phyloP scores from a whole-genome alignment of 1,140 invertebrate species.

The Bactericera cockerelli region DNA sequence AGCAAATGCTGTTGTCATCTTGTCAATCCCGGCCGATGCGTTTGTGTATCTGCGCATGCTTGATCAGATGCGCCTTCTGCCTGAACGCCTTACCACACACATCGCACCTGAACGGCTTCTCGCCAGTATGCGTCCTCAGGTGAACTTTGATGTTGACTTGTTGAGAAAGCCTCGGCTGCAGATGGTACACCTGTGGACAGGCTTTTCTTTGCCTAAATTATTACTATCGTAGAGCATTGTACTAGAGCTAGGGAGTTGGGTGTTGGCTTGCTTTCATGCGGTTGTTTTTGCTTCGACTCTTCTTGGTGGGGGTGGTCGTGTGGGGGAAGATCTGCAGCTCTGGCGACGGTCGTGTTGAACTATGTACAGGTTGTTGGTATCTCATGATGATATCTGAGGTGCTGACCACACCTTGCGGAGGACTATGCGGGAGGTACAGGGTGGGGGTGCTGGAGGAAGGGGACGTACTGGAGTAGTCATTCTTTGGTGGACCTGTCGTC shows the following conservation, averaged over 20 bases:
- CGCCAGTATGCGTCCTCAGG: constrained; percentile 80
- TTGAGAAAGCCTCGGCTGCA: constrained; percentile 82
- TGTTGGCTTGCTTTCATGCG: constrained; percentile 9
- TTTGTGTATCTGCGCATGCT: constrained; percentile 82
- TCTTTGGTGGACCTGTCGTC: constrained; percentile 30
- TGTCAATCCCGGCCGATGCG: constrained; percentile 40
- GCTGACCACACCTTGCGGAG: constrained; percentile 33
- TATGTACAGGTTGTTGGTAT: constrained; percentile 21
- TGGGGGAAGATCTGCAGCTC: constrained; percentile 26
- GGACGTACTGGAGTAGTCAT: constrained; percentile 20
- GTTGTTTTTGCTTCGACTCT: constrained; percentile 27
- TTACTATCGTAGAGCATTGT: constrained; percentile 32
- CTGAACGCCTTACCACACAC: constrained; percentile 83
- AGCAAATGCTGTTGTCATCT: constrained; percentile 9
- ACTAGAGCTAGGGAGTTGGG: constrained; percentile 24
- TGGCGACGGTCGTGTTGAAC: constrained; percentile 23
- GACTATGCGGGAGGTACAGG: constrained; percentile 34
- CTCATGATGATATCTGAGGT: constrained; percentile 29
- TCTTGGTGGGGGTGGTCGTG: constrained; percentile 29
- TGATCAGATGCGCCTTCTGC: constrained; percentile 80
- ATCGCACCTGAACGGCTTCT: constrained; percentile 86
- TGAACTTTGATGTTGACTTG: constrained; percentile 89
- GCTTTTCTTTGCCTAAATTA: constrained; percentile 69
- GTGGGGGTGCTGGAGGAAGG: constrained; percentile 33
- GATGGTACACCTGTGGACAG: constrained; percentile 74